Percentiles rank a stretch among this genome's conserved stretches.
Conservation (phyloP, 2,888 invertebrate genomes). For the Osedax frankpressi region DNA sequence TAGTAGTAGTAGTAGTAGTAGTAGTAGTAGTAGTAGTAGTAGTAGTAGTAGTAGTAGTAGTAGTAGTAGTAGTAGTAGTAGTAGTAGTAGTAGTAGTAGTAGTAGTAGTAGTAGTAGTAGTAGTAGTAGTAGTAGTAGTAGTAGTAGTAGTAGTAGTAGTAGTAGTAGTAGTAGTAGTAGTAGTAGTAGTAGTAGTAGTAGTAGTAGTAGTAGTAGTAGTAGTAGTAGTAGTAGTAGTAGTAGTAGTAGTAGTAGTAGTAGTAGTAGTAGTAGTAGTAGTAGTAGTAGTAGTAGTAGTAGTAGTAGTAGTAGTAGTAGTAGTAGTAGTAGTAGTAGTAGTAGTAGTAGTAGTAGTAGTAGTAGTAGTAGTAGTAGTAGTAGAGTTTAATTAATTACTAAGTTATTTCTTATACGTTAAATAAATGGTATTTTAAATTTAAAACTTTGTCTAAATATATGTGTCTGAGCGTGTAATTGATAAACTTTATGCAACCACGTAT, state of each 20-base stretch:
- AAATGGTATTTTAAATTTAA: too few species aligned
- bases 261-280: not conserved
- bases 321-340: not conserved
- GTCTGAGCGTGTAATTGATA: too few species aligned
- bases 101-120: conserved; percentile 12
- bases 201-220: conserved; percentile 10
- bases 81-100: conserved; percentile 13
- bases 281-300: not conserved
- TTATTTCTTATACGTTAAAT: too few species aligned
- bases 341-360: not conserved
- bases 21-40: conserved; percentile 12
- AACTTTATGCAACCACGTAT: too few species aligned
- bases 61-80: conserved; percentile 17
- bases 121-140: conserved; percentile 9
- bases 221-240: not conserved
- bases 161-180: conserved; percentile 11
- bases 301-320: not conserved
- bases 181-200: conserved; percentile 12
- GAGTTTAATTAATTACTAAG: too few species aligned
- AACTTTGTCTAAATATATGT: too few species aligned
- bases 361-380: not conserved
- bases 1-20: conserved; percentile 10
- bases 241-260: not conserved
- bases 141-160: conserved; percentile 11
- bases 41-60: conserved; percentile 20